Base-by-base conservation (phyloP, 2,113 vertebrate species). In the Salvator merianae region DNA sequence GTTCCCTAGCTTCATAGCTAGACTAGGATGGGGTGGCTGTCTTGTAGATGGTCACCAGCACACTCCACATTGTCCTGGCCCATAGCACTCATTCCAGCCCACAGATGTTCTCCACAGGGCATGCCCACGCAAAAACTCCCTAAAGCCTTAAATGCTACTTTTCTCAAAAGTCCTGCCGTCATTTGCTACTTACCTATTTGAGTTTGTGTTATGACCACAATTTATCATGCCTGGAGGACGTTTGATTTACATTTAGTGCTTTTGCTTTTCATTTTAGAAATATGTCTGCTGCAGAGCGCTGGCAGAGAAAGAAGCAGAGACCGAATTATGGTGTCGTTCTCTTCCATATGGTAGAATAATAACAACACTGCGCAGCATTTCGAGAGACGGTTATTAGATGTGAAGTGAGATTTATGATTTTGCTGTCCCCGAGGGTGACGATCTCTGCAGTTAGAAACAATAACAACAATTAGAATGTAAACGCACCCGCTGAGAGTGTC, bases 351-450 rank as follows among this genome's bases (percentile, higher is more conserved):
- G 66, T 59, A 43, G 50, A 59, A 72, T 47, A 66, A 50, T 34
- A 32, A 63, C 55, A 73, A 59, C 16, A 4, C 55, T 16, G 55
- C 59, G 1, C 40, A 34, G 76, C 28, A 26, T 79, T 72, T 62
- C 22, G 4, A 28, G 68, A 84, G 68, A 84, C 8, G 53, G 18
- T 79, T 59, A 72, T 84, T 84, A 36, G 53, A 71, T 72, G 68
- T 78, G 83, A 47, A 81, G 28, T 73, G 24, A 81, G 84, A 87
- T 43, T 10, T 55, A 78, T 89, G 16, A 53, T 77, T 30, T 72
- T 84, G 69, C 80, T 84, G n/a, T 79, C 28, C 12, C 32, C 2
- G 73, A 85, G 66, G 77, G 87, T 22, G 75, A 0, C 24, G 1
- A 82, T 87, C 38, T 1, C 30, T 43, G 53, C 38, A 70, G 24